A percentile compares a stretch with the other conserved stretches of the same genome.
Evolutionary conservation across 2,113 vertebrate genomes (phyloP).

Genomic region (Indicator indicator): DNA sequence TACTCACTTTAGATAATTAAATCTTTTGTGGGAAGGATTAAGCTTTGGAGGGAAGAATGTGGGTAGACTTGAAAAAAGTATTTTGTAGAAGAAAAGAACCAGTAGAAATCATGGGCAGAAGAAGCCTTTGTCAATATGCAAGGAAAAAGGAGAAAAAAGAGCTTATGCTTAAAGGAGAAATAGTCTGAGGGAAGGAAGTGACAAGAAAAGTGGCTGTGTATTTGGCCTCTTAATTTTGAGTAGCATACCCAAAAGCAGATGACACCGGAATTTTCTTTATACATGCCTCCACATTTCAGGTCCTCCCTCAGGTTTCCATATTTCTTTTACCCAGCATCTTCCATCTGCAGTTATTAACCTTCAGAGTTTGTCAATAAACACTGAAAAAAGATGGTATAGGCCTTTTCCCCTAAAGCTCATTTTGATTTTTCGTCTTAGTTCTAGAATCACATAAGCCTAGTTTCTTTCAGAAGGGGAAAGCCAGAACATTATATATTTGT

Average conservation of each 20-base stretch:
- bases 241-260: background rate
- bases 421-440: background rate
- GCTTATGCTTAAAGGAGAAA: background rate
- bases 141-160: background rate
- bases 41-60: background rate
- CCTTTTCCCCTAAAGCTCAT: background rate
- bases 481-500: background rate
- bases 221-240: background rate
- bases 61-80: background rate
- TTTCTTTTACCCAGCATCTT: background rate
- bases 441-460: background rate
- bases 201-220: background rate
- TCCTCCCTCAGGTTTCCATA: background rate
- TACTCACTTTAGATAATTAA: slow-evolving; percentile 45
- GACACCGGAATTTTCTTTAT: background rate
- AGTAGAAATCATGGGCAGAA: background rate
- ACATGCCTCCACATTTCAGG: background rate
- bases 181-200: background rate
- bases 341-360: background rate
- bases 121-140: background rate
- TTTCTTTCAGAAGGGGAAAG: background rate
- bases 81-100: background rate
- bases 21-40: background rate
- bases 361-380: background rate
- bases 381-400: background rate